Evolutionary conservation across 2,888 invertebrate genomes (phyloP).

Genomic region (Tridacna crocea): DNA sequence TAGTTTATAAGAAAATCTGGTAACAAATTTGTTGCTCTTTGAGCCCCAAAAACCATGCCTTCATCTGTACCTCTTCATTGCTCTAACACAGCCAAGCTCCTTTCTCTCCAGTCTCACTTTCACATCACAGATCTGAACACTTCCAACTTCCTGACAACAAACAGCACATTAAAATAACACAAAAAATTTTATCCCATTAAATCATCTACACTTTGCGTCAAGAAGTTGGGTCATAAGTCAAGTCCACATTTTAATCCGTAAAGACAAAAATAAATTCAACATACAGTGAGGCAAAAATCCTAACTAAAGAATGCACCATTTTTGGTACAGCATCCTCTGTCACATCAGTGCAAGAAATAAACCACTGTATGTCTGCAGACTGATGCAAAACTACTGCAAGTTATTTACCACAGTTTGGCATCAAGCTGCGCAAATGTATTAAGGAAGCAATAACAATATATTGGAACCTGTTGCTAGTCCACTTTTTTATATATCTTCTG

Average conservation of each 20-base stretch:
- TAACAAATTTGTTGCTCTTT: background rate
- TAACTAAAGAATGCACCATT: too few relatives aligned
- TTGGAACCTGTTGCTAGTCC: too few relatives aligned
- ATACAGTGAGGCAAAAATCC: background rate
- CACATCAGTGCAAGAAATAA: too few relatives aligned
- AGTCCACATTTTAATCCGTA: background rate
- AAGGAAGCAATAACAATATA: too few relatives aligned
- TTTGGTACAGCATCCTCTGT: too few relatives aligned
- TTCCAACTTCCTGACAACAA: slow-evolving; percentile 23
- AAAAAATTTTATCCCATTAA: background rate
- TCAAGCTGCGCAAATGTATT: too few relatives aligned
- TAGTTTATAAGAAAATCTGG: background rate
- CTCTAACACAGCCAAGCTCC: background rate
- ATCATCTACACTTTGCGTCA: slow-evolving; percentile 1
- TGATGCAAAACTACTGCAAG: too few relatives aligned
- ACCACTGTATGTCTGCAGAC: too few relatives aligned
- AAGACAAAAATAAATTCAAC: background rate
- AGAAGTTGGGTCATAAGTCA: slow-evolving; percentile 13
- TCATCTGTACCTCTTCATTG: background rate
- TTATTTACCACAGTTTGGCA: too few relatives aligned
- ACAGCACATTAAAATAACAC: slow-evolving; percentile 20
- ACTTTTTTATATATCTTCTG: too few relatives aligned
- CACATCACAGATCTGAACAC: slow-evolving; percentile 29
- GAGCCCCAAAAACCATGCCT: background rate
- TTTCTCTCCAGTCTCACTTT: slow-evolving; percentile 16